These are phyloP conservation scores for Acronicta aceris DNA, from an alignment of 2,888 invertebrate genomes.

Conservation along the genomic window DNA sequence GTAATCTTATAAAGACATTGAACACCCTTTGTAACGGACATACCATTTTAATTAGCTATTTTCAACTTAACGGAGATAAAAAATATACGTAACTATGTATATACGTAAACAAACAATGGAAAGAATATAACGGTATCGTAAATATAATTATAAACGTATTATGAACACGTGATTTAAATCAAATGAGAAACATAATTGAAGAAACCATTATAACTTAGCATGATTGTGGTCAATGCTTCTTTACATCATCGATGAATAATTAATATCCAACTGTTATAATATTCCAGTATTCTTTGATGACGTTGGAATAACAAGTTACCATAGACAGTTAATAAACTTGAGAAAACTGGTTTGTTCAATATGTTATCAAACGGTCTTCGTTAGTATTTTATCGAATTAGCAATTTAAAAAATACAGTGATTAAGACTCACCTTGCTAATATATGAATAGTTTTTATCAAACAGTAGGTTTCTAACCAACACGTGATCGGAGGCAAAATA, in stretches of 20 bases:
- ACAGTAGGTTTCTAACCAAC: background rate
- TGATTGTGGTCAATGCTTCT: constrained; percentile 22
- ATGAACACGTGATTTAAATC: constrained; percentile 4
- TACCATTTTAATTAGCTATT: too few relatives aligned
- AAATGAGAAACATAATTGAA: constrained; percentile 8
- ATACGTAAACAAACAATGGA: too few relatives aligned
- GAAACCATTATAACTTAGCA: constrained; percentile 11
- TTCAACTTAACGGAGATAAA: too few relatives aligned
- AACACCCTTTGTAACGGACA: too few relatives aligned
- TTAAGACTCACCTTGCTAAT: constrained; percentile 12
- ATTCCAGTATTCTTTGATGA: constrained; percentile 9
- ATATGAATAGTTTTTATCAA: background rate
- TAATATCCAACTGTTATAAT: constrained; percentile 1
- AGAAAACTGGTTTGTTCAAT: constrained; percentile 16
- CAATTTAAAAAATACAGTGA: constrained; percentile 2
- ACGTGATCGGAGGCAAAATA: background rate
- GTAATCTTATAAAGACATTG: too few relatives aligned
- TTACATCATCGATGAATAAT: constrained; percentile 16
- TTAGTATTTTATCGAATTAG: constrained; percentile 6
- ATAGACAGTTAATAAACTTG: constrained; percentile 4
- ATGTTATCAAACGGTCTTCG: constrained; percentile 7
- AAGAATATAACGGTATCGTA: too few relatives aligned
- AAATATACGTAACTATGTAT: too few relatives aligned
- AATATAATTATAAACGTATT: constrained; percentile 5
- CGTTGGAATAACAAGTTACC: constrained; percentile 11